Evolutionary conservation across 1,140 invertebrate genomes (phyloP), one percentile per base, ranked within the genome.

Genomic region (Bombus confusus): DNA sequence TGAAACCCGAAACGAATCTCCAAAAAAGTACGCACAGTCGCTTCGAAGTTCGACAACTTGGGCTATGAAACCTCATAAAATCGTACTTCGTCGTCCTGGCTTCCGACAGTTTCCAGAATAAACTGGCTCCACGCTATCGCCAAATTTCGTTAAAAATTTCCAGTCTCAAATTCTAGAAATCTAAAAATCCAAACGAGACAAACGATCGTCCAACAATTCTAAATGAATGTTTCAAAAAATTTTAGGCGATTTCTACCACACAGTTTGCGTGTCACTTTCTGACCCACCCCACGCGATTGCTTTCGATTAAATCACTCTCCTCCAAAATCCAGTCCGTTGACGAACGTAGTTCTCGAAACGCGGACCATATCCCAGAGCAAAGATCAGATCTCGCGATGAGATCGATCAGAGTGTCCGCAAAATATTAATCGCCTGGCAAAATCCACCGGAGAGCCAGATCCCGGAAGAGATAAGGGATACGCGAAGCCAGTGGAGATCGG

Each of bases 371-470:
- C 12, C 13, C 31, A 18, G 1, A 71, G 13, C 39, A 28, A 22
- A 73, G 71, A 73, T 77, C 34, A 15, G 37, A 77, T 62, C 28
- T 34, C 8, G 31, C 25, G 41, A 59, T 82, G 25, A 18, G 39
- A 75, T 52, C 37, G 72, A 76, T 76, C 72, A 1, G 3, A 28
- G 41, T 18, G 41, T 15, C 34, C 15, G 41, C 47, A 12, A 83
- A 83, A 77, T 77, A 83, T 83, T 83, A 83, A 83, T 83, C 73
- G 31, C 13, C 62, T 6, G 41, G 73, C 0, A 31, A 83, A 83
- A 83, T 68, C 43, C 62, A 83, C 41, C 34, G 15, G 28, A 22
- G 41, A 39, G 25, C 59, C 25, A 43, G 80, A 82, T 82, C 59
- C 80, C 41, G 71, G 80, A 82, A 75, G 62, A 47, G 81, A 83